Evolutionary conservation across 2,113 vertebrate genomes (phyloP).

Genomic region (Ovis canadensis): DNA sequence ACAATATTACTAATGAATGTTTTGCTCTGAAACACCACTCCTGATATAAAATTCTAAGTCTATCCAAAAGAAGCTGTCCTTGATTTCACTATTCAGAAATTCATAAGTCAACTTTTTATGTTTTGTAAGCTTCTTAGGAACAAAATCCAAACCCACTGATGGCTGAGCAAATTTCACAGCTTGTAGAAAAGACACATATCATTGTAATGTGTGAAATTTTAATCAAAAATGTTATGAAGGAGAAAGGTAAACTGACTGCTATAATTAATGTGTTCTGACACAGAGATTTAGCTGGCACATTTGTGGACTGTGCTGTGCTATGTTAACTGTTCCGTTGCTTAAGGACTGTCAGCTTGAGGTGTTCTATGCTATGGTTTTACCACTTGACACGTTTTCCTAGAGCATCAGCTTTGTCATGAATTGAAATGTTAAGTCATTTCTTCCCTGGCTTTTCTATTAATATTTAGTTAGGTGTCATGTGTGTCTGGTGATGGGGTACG

Average conservation of each 20-base stretch:
- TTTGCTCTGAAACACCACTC: constrained; percentile 82
- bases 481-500: background rate
- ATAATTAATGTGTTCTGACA: constrained; percentile 98
- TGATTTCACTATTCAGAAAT: constrained; percentile 86
- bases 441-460: constrained; percentile 47
- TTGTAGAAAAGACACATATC: constrained; percentile 93
- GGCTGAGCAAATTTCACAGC: constrained; percentile 92
- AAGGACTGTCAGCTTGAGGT: constrained; percentile 73
- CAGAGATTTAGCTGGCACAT: constrained; percentile 93
- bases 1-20: constrained; percentile 87
- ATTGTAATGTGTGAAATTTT: constrained; percentile 98
- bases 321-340: constrained; percentile 87
- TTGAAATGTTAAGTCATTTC: constrained; percentile 48
- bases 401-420: constrained; percentile 33
- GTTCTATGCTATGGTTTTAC: background rate
- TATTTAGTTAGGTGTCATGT: constrained; percentile 43
- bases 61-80: constrained; percentile 86
- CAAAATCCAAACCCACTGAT: constrained; percentile 86
- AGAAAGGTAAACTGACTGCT: constrained; percentile 93
- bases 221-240: constrained; percentile 97
- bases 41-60: constrained; percentile 87
- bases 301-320: constrained; percentile 83
- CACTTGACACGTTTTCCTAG: constrained; percentile 8
- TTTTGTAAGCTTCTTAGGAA: constrained; percentile 85
- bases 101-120: constrained; percentile 80